Base-by-base conservation (phyloP, 2,797 vertebrate species). In the Anolis apletophallus region DNA sequence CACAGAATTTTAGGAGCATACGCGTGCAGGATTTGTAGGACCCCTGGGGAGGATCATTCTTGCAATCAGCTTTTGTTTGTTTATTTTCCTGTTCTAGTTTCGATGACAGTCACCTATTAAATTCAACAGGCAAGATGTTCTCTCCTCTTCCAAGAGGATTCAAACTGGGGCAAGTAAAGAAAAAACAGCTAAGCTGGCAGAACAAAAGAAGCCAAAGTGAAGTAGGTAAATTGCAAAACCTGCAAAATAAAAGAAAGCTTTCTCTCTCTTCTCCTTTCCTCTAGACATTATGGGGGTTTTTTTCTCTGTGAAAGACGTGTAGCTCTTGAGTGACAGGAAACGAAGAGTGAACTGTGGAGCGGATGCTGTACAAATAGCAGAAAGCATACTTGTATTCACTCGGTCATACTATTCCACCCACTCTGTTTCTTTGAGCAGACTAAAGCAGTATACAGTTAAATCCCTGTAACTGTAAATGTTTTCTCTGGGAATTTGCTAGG, bases 31-130 rank as follows among this genome's bases (percentile, higher is more conserved):
- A 61, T 83, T 82, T 36, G 57, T 79, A 50, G 75, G 57, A 54
- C 81, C 54, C 86, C 55, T 40, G 55, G 67, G 32, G 67, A 36
- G 12, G 36, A 61, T 64, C 75, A 16, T 61, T 78, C 81, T 83
- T 87, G 61, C 78, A 87, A 83, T 83, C 86, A 83, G 80, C 23
- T 46, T 26, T 59, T 54, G 29, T 87, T 82, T 87, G 64, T 86
- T 87, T 87, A 59, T 79, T 79, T 67, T 72, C 68, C 57, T 32
- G 40, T 72, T 87, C 16, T 55, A 54, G 50, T 81, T 81, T 74
- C 61, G n/a, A 32, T 74, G 73, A 75, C 34, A 75, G 85, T 87
- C 72, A 40, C 50, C 34, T 40, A 69, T 81, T 76, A 82, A 87
- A 87, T 36, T 82, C 72, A 82, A 82, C 36, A 76, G 61, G 80